Evolutionary conservation across 2,797 vertebrate species (phyloP).

Genomic region (Enteromius radiatus): DNA sequence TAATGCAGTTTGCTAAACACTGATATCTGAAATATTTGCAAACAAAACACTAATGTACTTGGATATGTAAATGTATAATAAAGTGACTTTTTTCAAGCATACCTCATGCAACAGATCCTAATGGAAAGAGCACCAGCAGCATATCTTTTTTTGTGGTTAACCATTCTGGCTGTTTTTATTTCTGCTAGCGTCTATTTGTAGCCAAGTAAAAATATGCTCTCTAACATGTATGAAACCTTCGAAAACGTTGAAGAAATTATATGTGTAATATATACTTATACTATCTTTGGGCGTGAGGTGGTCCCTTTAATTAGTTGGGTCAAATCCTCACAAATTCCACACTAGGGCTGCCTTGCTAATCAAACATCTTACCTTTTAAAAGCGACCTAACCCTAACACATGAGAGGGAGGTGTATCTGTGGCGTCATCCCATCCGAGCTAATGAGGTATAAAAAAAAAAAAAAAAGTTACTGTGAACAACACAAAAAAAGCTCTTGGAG

Average conservation of each 20-base stretch:
- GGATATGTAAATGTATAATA: neutral
- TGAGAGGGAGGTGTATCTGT: neutral
- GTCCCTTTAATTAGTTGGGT: neutral
- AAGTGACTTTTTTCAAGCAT: neutral
- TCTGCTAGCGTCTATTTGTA: neutral
- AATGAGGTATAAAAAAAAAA: constrained; percentile 56
- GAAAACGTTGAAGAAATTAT: neutral
- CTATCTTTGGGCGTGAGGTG: neutral
- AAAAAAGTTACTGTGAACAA: constrained; percentile 68
- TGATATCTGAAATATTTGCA: neutral
- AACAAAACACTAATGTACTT: neutral
- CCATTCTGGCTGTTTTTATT: neutral
- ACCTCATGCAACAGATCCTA: neutral
- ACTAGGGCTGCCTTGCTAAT: neutral
- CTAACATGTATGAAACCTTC: neutral
- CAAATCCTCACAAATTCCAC: neutral
- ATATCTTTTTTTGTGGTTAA: neutral
- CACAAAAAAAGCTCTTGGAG: constrained; percentile 47
- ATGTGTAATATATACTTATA: neutral
- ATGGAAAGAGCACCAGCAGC: neutral
- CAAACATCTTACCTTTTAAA: neutral
- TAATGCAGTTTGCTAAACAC: neutral
- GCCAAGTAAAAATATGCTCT: neutral
- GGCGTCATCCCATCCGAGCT: constrained; percentile 59
- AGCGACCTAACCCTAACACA: neutral